These are phyloP conservation scores for Apamea crenata DNA, from an alignment of 2,888 invertebrate species.

Conservation along the genomic window DNA sequence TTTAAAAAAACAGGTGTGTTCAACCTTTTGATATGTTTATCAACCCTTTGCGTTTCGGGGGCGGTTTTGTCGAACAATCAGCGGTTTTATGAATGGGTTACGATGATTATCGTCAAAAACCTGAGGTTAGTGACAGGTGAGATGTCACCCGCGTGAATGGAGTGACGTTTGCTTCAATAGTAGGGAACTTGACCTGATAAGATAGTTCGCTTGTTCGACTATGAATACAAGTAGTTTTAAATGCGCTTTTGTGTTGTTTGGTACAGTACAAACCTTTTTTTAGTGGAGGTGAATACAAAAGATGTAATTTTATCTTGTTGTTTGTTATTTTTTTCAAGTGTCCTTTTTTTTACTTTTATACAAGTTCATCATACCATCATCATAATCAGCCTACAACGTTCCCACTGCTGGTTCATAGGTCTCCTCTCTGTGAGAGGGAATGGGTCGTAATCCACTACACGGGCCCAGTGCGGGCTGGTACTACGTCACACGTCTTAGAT, in stretches of 20 bases:
- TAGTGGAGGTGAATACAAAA: constrained; percentile 38
- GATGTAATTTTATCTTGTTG: constrained; percentile 57
- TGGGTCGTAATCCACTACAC: too few relatives aligned
- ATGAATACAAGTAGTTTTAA: constrained; percentile 74
- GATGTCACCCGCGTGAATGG: constrained; percentile 86
- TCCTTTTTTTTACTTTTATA: constrained; percentile 21
- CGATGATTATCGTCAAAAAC: constrained; percentile 85
- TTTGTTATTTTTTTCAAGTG: constrained; percentile 19
- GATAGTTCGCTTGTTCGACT: constrained; percentile 71
- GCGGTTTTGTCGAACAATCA: constrained; percentile 84
- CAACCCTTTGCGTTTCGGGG: constrained; percentile 88
- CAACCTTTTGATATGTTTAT: constrained; percentile 89
- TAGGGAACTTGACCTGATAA: constrained; percentile 84
- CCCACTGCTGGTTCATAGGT: too few relatives aligned
- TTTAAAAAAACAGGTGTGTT: constrained; percentile 88
- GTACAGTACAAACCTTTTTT: constrained; percentile 63
- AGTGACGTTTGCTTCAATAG: constrained; percentile 74
- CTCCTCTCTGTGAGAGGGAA: too few relatives aligned
- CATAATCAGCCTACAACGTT: too few relatives aligned
- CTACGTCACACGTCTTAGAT: too few relatives aligned
- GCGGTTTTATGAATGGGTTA: constrained; percentile 84
- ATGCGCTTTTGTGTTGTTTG: constrained; percentile 70
- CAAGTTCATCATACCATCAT: background rate
- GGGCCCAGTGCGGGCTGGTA: too few relatives aligned
- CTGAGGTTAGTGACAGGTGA: constrained; percentile 89